phyloP scores from a whole-genome alignment of 2,113 vertebrate species.

The Prolemur simus region DNA sequence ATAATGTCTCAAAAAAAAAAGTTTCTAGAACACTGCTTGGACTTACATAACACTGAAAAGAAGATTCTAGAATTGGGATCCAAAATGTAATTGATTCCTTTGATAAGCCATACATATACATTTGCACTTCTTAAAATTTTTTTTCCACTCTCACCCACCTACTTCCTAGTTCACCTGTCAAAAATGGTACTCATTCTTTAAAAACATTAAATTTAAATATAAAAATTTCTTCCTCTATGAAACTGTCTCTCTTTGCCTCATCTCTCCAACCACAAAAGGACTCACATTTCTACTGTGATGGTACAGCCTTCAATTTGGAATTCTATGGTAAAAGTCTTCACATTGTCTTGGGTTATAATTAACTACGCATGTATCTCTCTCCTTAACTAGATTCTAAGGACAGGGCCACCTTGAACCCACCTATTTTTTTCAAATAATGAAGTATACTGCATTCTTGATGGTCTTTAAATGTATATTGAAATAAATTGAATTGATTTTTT shows the following conservation, averaged over 20 bases:
- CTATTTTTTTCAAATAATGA: slow-evolving; percentile 12
- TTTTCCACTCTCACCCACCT: not conserved
- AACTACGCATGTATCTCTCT: not conserved
- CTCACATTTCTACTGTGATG: not conserved
- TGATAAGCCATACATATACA: not conserved
- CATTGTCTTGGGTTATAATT: not conserved
- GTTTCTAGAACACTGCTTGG: not conserved
- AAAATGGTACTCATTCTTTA: not conserved
- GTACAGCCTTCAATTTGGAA: not conserved
- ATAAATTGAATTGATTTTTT: slow-evolving; percentile 47
- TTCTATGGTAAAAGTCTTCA: not conserved
- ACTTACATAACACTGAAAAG: not conserved
- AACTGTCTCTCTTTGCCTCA: not conserved
- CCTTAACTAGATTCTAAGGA: not conserved
- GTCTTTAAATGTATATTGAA: slow-evolving; percentile 33
- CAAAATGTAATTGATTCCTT: not conserved
- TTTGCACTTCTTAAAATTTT: not conserved
- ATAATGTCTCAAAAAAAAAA: not conserved
- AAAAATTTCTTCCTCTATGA: not conserved
- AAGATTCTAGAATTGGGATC: not conserved
- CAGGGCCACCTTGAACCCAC: not conserved
- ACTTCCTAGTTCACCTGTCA: not conserved
- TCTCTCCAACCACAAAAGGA: not conserved
- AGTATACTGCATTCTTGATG: not conserved
- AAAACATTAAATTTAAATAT: not conserved